Percentiles rank a stretch among this genome's conserved stretches.
These are phyloP conservation scores for Netelia virgata DNA, from an alignment of 2,888 invertebrate species.

Conservation along the genomic window DNA sequence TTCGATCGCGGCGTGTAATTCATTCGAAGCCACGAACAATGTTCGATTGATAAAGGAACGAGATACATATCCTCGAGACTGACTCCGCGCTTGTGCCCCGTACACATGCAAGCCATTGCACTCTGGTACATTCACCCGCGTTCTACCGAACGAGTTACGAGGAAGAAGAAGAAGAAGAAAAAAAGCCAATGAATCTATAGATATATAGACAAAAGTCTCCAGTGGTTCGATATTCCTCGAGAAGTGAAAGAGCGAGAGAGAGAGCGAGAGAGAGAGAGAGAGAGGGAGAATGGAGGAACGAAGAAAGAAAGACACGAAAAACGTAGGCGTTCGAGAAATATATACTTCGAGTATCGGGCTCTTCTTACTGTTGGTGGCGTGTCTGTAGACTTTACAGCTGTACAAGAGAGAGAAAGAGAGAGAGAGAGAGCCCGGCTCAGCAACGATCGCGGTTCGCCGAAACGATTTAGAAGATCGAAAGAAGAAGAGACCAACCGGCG, in stretches of 20 bases:
- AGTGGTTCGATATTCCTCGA: background rate
- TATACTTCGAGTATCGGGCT: slow-evolving; percentile 35
- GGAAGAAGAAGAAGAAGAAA: slow-evolving; percentile 28
- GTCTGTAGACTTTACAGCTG: slow-evolving; percentile 57
- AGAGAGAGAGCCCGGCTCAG: background rate
- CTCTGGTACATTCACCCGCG: slow-evolving; percentile 59
- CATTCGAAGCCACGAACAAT: slow-evolving; percentile 14
- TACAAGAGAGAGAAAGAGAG: background rate
- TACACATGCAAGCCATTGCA: slow-evolving; percentile 26
- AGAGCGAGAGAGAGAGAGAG: background rate
- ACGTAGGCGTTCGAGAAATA: slow-evolving; percentile 63
- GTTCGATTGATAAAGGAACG: slow-evolving; percentile 53
- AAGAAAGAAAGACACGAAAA: slow-evolving; percentile 43
- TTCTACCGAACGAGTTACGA: slow-evolving; percentile 31
- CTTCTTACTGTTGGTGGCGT: slow-evolving; percentile 43
- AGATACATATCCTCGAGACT: slow-evolving; percentile 26
- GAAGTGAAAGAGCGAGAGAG: slow-evolving; percentile 2
- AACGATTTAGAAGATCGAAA: slow-evolving; percentile 57
- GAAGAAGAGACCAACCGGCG: background rate
- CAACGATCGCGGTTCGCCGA: slow-evolving; percentile 60
- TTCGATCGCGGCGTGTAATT: background rate
- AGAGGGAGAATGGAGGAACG: background rate
- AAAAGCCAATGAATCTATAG: background rate
- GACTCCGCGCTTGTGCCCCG: background rate
- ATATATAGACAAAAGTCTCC: slow-evolving; percentile 21